Evolutionary conservation across 2,797 vertebrate species (phyloP), one percentile per base, ranked within the genome.

Genomic region (Typhlichthys eigenmanni): DNA sequence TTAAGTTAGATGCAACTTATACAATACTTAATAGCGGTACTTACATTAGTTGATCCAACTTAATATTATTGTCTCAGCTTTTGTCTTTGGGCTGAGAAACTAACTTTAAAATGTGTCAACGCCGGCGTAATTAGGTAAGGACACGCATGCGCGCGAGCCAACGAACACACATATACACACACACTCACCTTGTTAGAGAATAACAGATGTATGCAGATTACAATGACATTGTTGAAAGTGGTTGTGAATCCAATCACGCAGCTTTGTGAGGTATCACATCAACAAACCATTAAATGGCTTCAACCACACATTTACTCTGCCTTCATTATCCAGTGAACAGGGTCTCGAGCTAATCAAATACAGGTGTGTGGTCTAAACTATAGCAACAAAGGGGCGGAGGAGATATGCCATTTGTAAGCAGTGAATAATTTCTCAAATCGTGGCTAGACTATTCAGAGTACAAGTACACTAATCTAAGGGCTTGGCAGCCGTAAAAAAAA

Each of bases 311-410:
- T 65, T 61, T 51, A 49, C 14, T 29, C 24, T 55, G 17, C 62
- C 62, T 64, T 70, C 43, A 56, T 62, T 55, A 69, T 64, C 29
- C 55, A 63, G 47, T 51, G 38, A 12, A 64, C 49, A 57, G 2
- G 24, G 49, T 59, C 19, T 58, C n/a, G 55, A 49, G 43, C 16
- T 24, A 47, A 38, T 60, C 46, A 58, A 51, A 46, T 29, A 51
- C n/a, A 68, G 19, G 19, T 24, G 13, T 48, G 24, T 59, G 34
- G 61, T 68, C 19, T 3, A 34, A 5, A 17, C 24, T 45, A 38
- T 60, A 59, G 19, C 34, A 67, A 60, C 58, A 2, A 46, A 5
- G 5, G 57, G 32, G 14, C 32, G 10, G 2, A 19, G 12, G 13
- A 16, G n/a, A 56, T 43, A 9, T 3, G 7, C 55, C 49, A 19